A percentile compares a stretch with the other conserved stretches of the same genome.
These are phyloP conservation scores for Brienomyrus brachyistius DNA, from an alignment of 2,113 vertebrate genomes.

Conservation along the genomic window DNA sequence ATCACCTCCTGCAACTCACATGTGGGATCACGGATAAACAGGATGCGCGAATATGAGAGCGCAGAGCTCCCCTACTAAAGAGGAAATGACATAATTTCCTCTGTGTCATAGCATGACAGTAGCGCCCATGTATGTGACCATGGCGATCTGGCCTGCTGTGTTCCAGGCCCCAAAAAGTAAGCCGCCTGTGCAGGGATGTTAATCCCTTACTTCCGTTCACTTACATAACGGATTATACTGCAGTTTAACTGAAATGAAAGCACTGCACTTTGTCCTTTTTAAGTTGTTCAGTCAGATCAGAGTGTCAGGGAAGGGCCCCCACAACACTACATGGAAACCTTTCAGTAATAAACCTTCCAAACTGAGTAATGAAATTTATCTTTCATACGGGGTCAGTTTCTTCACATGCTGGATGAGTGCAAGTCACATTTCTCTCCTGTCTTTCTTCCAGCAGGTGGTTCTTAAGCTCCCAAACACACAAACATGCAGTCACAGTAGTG, in stretches of 20 bases:
- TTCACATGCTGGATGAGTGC: neutral
- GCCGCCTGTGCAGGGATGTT: neutral
- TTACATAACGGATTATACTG: neutral
- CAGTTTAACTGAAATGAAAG: neutral
- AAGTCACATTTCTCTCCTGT: neutral
- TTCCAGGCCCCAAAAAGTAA: neutral
- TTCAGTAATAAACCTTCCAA: neutral
- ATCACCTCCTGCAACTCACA: constrained; percentile 25
- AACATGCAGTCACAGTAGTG: neutral
- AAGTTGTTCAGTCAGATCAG: neutral
- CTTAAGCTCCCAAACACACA: neutral
- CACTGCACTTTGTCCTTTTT: neutral
- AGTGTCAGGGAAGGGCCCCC: too few relatives aligned
- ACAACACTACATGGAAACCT: neutral
- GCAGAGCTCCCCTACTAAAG: neutral
- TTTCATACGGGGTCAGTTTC: neutral
- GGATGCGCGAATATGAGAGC: neutral
- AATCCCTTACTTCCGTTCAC: neutral
- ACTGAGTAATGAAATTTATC: neutral
- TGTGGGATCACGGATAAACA: constrained; percentile 24
- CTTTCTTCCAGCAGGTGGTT: neutral
- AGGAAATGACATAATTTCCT: neutral
- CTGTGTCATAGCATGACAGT: neutral
- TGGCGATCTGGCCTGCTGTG: neutral
- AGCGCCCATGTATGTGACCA: too few relatives aligned